These are phyloP conservation scores for Muscina levida DNA, from an alignment of 2,888 invertebrate species.

Conservation along the genomic window DNA sequence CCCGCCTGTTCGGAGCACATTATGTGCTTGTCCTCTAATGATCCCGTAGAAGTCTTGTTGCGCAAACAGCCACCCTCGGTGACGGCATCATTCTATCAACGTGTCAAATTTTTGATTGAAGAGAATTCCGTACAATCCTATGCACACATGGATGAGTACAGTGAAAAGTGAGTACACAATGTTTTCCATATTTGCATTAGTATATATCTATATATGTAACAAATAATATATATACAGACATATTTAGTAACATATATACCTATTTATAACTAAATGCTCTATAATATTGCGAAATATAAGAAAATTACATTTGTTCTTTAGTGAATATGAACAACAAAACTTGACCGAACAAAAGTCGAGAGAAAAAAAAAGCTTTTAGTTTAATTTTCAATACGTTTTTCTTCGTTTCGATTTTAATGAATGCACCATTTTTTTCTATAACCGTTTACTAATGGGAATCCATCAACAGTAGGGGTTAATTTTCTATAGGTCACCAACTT, in stretches of 20 bases:
- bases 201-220: not conserved
- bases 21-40: conserved; percentile 97
- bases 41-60: conserved; percentile 97
- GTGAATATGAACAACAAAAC: conserved; percentile 8
- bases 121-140: conserved; percentile 99
- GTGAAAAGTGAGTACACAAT: conserved; percentile 93
- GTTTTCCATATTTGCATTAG: conserved; percentile 65
- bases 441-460: conserved; percentile 23
- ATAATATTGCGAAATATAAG: too few relatives aligned
- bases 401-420: conserved; percentile 63
- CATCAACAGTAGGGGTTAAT: conserved; percentile 30
- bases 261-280: too few relatives aligned
- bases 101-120: conserved; percentile 98
- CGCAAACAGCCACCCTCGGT: conserved; percentile 97
- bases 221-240: conserved; percentile 33
- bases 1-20: conserved; percentile 93
- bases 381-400: not conserved
- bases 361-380: conserved; percentile 31
- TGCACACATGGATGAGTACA: conserved; percentile 98
- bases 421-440: conserved; percentile 67
- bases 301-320: too few relatives aligned
- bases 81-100: conserved; percentile 97
- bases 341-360: not conserved
- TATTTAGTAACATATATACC: too few relatives aligned
- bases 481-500: conserved; percentile 44